These are phyloP conservation scores for Nephrocerus scutellatus DNA, from an alignment of 2,888 invertebrate species.

Conservation along the genomic window DNA sequence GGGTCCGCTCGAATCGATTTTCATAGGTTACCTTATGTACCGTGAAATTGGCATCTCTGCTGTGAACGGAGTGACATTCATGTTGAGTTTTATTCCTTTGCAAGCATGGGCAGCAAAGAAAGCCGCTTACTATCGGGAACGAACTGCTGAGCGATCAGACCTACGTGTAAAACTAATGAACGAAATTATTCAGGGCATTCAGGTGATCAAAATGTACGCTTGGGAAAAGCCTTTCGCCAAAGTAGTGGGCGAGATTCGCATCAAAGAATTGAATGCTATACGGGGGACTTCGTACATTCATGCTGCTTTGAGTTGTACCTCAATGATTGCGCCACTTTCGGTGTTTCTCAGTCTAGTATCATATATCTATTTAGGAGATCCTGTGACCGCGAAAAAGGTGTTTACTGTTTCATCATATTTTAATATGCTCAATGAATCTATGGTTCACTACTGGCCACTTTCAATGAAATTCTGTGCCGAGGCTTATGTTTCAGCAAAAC, in stretches of 20 bases:
- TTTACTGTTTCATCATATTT: conserved; percentile 76
- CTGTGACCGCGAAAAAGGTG: conserved; percentile 65
- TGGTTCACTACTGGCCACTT: conserved; percentile 74
- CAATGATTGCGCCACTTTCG: conserved; percentile 72
- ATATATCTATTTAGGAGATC: conserved; percentile 57
- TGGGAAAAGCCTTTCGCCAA: conserved; percentile 76
- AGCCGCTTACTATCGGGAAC: conserved; percentile 57
- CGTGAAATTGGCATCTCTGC: conserved; percentile 58
- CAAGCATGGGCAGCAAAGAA: conserved; percentile 68
- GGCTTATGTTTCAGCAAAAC: conserved; percentile 63
- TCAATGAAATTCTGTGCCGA: conserved; percentile 72
- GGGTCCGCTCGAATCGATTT: conserved; percentile 61
- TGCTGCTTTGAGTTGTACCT: conserved; percentile 63
- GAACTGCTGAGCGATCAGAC: conserved; percentile 75
- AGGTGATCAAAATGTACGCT: conserved; percentile 84
- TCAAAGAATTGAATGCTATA: conserved; percentile 63
- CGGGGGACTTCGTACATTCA: conserved; percentile 61
- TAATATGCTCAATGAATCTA: conserved; percentile 67
- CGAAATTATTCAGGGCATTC: conserved; percentile 76
- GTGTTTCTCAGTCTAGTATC: conserved; percentile 68
- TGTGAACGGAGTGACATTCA: conserved; percentile 62
- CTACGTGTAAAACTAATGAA: conserved; percentile 81
- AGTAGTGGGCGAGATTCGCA: conserved; percentile 65
- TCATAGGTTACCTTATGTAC: conserved; percentile 52
- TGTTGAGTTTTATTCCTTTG: conserved; percentile 66